Percentiles rank a stretch among this genome's conserved stretches.
These are phyloP conservation scores for Eutolmus rufibarbis DNA, from an alignment of 2,888 invertebrate genomes.

Conservation along the genomic window DNA sequence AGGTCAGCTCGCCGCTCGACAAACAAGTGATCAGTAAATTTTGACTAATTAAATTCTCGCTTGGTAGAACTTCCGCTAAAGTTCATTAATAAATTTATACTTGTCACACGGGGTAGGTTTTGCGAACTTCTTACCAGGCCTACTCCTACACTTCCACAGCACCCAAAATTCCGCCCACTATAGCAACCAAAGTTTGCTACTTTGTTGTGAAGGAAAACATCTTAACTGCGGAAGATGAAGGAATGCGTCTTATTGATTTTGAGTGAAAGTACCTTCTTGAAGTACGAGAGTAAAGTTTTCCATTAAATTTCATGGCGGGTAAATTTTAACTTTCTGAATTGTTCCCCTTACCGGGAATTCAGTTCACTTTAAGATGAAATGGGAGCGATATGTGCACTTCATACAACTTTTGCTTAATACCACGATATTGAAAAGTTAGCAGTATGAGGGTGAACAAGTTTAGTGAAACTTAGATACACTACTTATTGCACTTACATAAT, in stretches of 20 bases:
- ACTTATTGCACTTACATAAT: no score
- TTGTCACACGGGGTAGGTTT: background rate
- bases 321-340: background rate
- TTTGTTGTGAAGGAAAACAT: background rate
- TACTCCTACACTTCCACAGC: background rate
- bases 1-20: background rate
- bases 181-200: background rate
- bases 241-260: background rate
- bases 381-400: background rate
- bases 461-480: no score
- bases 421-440: background rate
- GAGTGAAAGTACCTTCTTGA: background rate
- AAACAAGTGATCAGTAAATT: background rate
- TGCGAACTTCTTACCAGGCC: background rate
- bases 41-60: background rate
- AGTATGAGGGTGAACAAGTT: no score
- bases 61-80: background rate
- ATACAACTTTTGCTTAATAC: background rate
- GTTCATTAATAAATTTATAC: background rate
- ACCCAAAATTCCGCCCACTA: background rate
- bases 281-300: background rate
- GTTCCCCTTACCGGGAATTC: background rate
- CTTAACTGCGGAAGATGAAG: background rate
- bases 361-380: background rate
- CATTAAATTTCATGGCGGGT: background rate